These are phyloP conservation scores for Chelonia mydas DNA, from an alignment of 2,797 vertebrate genomes.

Conservation along the genomic window DNA sequence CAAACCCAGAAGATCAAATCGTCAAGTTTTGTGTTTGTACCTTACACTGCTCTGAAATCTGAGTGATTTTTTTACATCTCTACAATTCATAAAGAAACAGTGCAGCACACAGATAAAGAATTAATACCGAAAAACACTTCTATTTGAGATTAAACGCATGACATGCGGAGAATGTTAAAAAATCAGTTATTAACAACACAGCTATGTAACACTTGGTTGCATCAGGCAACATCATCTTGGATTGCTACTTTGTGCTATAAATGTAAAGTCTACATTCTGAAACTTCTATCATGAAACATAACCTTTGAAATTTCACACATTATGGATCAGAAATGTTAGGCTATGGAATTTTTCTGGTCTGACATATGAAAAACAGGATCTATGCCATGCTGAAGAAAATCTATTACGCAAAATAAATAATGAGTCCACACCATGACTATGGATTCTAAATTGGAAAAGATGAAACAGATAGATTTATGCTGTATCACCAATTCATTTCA, in stretches of 20 bases:
- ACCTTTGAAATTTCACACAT: slow-evolving; percentile 78
- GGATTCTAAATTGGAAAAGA: slow-evolving; percentile 60
- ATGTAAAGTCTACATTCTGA: slow-evolving; percentile 69
- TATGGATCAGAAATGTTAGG: slow-evolving; percentile 69
- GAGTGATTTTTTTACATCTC: slow-evolving; percentile 26
- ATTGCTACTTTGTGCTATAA: slow-evolving; percentile 64
- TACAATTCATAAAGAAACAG: slow-evolving; percentile 45
- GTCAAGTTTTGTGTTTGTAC: background rate
- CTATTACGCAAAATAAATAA: slow-evolving; percentile 68
- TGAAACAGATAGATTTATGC: slow-evolving; percentile 30
- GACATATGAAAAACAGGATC: slow-evolving; percentile 28
- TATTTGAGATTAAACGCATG: slow-evolving; percentile 54
- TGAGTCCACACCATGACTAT: slow-evolving; percentile 28
- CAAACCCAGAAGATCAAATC: slow-evolving; percentile 10
- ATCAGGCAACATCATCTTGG: slow-evolving; percentile 45
- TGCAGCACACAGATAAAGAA: slow-evolving; percentile 57
- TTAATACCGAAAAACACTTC: slow-evolving; percentile 54
- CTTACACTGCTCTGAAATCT: background rate
- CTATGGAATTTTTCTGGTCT: slow-evolving; percentile 51
- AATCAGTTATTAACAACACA: slow-evolving; percentile 69
- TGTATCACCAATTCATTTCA: slow-evolving; percentile 46
- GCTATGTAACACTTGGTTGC: slow-evolving; percentile 59
- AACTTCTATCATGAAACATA: slow-evolving; percentile 54
- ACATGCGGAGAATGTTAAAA: slow-evolving; percentile 62
- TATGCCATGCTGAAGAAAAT: slow-evolving; percentile 53